Base-by-base conservation (phyloP, 2,113 vertebrate species). In the Protomyctophum bolini region DNA sequence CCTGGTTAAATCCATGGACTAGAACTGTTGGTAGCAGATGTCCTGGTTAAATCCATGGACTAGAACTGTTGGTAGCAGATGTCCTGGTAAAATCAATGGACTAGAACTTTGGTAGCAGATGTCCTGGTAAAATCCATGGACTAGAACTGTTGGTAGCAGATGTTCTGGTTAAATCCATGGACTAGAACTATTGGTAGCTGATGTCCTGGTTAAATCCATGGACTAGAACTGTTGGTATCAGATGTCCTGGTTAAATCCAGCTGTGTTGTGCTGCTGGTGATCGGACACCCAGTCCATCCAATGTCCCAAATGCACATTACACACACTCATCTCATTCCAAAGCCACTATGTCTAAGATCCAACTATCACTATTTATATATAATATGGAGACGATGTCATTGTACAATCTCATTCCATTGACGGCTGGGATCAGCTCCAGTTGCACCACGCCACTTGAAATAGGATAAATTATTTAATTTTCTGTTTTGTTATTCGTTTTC, bases 381-480 rank as follows among this genome's bases (percentile, higher is more conserved):
- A 56, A 56, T 56, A 14, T n/a, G 58, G 8, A 73, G 46, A 46
- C 50, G 15, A 46, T 48, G 66, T 58, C 48, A 21, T 7, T 51
- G 47, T 55, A 6, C 8, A 1, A 4, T 58, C 33, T 7, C 33
- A 55, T 57, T 47, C 15, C 63, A 57, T 21, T 57, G 4, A 60
- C 21, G 57, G 8, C 63, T 60, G 1, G 9, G 55, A 68, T 77
- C 54, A 21, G 5, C 64, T 75, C 29, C 10, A 47, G 59, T 70
- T 71, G 12, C 41, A 52, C 51, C 4, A 66, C 0, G 10, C 51
- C 51, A 54, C 8, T 9, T 58, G 8, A 58, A 8, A 28, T 28
- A 58, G 7, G 12, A 54, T 12, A 12, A 54, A n/a, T 12, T 6
- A 54, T 12, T 54, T 1, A 11, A n/a, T 54, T 11, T 52, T 12